Base-by-base conservation (phyloP, 2,113 vertebrate genomes). In the Phalacrocorax pelagicus region DNA sequence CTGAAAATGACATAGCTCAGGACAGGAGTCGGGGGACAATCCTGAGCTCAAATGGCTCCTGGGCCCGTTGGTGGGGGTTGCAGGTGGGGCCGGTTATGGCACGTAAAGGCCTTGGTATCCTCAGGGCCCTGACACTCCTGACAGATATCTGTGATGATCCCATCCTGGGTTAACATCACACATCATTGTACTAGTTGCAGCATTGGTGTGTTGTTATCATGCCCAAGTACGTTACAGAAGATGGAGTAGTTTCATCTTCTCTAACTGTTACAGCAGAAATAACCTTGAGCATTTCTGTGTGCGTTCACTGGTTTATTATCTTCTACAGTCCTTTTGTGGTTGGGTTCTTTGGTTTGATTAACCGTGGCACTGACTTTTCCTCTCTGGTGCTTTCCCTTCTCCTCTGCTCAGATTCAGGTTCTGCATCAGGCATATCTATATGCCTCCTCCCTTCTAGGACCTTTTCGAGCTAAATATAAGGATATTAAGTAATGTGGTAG, bases 251-350 rank as follows among this genome's bases (percentile, higher is more conserved):
- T 96, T 77, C 58, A 42, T 91, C 62, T 52, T 62, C 47, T 51
- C 67, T 44, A 69, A n/a, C 34, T 58, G 22, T 93, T 93, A 77
- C 81, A 90, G 62, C 92, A 92, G 71, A 82, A 94, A 58, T 92
- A 96, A 88, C 96, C 90, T 97, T 96, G 94, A 77, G 54, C 0
- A 0, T 87, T 94, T 85, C 92, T 38, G 61, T 58, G 17, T 42
- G 44, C 2, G 0, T 46, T 78, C 1, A 4, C 52, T 20, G 10
- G 22, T 61, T 91, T 0, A 0, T 92, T 96, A 80, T 94, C 87
- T 94, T 90, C 77, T 69, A 46, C 54, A 38, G 54, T 36, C 38
- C 67, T 49, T 89, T 49, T 32, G 66, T 75, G 73, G 36, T 40
- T 79, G 30, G n/a, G 24, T 92, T 93, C 54, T 69, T 90, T 65